A percentile compares a stretch with the other conserved stretches of the same genome.
phyloP scores from a whole-genome alignment of 1,140 invertebrate genomes.

The Orchestia grillus region DNA sequence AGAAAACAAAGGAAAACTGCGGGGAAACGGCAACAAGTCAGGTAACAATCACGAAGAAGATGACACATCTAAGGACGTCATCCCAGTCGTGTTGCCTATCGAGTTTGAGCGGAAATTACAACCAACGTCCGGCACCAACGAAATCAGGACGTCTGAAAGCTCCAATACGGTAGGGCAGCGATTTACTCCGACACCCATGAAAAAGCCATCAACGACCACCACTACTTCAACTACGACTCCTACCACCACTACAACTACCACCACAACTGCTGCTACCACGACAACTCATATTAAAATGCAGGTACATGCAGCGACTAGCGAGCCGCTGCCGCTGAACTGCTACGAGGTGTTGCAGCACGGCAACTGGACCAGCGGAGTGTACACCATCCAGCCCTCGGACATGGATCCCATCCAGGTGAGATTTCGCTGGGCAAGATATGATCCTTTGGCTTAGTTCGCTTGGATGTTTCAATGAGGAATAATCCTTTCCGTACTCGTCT shows the following conservation, averaged over 20 bases:
- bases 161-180: neutral
- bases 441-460: too few species aligned
- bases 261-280: slow-evolving; percentile 44
- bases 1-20: neutral
- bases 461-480: too few species aligned
- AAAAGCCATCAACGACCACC: neutral
- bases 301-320: slow-evolving; percentile 54
- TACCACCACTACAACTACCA: slow-evolving; percentile 50
- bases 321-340: slow-evolving; percentile 63
- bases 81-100: neutral
- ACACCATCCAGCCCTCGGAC: slow-evolving; percentile 63
- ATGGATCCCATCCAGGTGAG: slow-evolving; percentile 65
- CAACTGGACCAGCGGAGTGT: slow-evolving; percentile 66
- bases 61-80: neutral
- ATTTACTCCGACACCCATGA: neutral
- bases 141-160: neutral
- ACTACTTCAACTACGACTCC: slow-evolving; percentile 59
- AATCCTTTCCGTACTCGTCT: too few species aligned
- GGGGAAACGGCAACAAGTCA: neutral
- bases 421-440: neutral
- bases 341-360: slow-evolving; percentile 65
- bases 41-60: neutral
- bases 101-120: neutral
- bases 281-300: too few species aligned
- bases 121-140: neutral